Percentiles rank a stretch among this genome's conserved stretches.
phyloP scores from a whole-genome alignment of 2,888 invertebrate genomes.

The Molorchus minor region DNA sequence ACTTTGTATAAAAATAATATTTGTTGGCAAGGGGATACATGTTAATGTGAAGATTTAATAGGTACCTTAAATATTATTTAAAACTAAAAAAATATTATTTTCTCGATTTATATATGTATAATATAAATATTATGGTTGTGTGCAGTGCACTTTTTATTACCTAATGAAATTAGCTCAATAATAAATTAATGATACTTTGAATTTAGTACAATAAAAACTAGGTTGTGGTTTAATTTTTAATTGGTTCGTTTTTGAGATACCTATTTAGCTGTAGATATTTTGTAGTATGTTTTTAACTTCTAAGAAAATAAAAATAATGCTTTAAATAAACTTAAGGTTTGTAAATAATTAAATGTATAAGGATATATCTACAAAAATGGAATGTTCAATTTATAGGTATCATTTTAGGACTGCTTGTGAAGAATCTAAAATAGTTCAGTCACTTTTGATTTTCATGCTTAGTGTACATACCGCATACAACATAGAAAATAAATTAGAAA shows the following conservation, averaged over 20 bases:
- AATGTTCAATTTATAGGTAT: constrained; percentile 48
- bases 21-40: constrained; percentile 31
- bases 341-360: constrained; percentile 54
- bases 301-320: constrained; percentile 51
- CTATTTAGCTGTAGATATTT: constrained; percentile 31
- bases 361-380: constrained; percentile 48
- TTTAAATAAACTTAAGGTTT: constrained; percentile 57
- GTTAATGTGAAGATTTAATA: constrained; percentile 21
- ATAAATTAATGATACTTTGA: constrained; percentile 35
- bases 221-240: constrained; percentile 35
- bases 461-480: constrained; percentile 39
- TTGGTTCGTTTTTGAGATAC: constrained; percentile 16
- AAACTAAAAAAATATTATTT: constrained; percentile 19
- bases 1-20: constrained; percentile 31
- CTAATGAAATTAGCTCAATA: constrained; percentile 42
- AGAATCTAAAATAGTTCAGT: constrained; percentile 39
- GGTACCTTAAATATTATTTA: constrained; percentile 27
- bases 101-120: constrained; percentile 24
- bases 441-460: constrained; percentile 43
- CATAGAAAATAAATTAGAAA: constrained; percentile 29
- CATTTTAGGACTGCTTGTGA: constrained; percentile 35
- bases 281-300: constrained; percentile 43
- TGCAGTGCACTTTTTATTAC: constrained; percentile 45
- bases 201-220: constrained; percentile 43
- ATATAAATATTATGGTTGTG: constrained; percentile 44